A percentile compares a stretch with the other conserved stretches of the same genome.
Evolutionary conservation across 1,140 invertebrate genomes (phyloP).

Genomic region (Anoplolepis gracilipes): DNA sequence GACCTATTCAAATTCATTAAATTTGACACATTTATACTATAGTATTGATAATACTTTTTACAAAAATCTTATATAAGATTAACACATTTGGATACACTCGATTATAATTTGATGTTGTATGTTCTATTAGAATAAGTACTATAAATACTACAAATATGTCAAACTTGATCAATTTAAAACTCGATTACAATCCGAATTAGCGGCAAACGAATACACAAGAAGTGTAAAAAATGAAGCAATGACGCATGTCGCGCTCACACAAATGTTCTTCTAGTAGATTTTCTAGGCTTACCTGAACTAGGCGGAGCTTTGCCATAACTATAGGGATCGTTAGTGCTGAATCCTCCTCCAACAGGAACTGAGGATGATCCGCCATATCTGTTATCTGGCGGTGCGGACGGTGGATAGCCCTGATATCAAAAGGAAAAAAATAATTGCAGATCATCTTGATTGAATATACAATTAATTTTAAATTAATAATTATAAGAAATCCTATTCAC

Average conservation of each 20-base stretch:
- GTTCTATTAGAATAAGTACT: not conserved
- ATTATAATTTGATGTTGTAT: not conserved
- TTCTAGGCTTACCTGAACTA: constrained; percentile 74
- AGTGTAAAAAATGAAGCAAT: not conserved
- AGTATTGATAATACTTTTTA: not conserved
- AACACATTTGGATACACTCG: not conserved
- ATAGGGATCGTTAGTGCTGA: constrained; percentile 82
- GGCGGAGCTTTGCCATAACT: constrained; percentile 84
- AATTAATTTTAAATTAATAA: not conserved
- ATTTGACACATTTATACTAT: not conserved
- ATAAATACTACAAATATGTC: not conserved
- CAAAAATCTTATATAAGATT: not conserved
- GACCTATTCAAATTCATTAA: not conserved
- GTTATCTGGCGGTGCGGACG: constrained; percentile 80
- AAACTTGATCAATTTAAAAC: not conserved
- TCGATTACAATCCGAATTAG: not conserved
- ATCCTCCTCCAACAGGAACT: constrained; percentile 79
- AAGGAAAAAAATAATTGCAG: not conserved
- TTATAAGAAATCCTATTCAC: not conserved
- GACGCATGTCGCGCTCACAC: not conserved
- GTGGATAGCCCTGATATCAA: constrained; percentile 80
- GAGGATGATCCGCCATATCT: constrained; percentile 82
- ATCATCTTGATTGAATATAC: not conserved
- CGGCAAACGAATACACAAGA: not conserved
- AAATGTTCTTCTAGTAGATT: not conserved